Conservation (phyloP, 2,888 invertebrate genomes). For the Lithosia quadra region DNA sequence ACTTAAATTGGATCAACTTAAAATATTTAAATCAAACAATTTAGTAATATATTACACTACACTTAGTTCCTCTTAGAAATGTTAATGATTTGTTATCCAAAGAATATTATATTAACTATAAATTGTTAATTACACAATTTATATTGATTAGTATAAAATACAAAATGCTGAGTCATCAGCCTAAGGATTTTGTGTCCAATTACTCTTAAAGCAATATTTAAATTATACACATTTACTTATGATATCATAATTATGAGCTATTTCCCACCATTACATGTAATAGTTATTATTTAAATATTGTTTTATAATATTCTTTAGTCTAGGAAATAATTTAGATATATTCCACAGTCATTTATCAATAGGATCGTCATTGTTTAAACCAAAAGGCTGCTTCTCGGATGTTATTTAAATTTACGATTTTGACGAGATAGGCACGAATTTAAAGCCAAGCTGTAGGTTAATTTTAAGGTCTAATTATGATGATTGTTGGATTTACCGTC, state of each 20-base stretch:
- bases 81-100: constrained; percentile 85
- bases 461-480: constrained; percentile 81
- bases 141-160: constrained; percentile 74
- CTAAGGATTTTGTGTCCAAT: constrained; percentile 67
- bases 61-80: constrained; percentile 86
- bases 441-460: constrained; percentile 85
- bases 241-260: constrained; percentile 67
- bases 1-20: constrained; percentile 53
- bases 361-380: constrained; percentile 78
- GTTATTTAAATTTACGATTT: constrained; percentile 80
- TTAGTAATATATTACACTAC: constrained; percentile 63
- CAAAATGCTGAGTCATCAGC: constrained; percentile 60
- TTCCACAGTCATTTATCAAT: constrained; percentile 85
- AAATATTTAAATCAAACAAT: constrained; percentile 60
- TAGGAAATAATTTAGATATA: constrained; percentile 78
- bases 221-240: constrained; percentile 75
- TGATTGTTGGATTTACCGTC: constrained; percentile 85
- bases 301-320: constrained; percentile 80
- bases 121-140: constrained; percentile 76
- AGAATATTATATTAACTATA: constrained; percentile 82
- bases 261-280: constrained; percentile 83
- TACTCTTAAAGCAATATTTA: constrained; percentile 81
- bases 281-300: constrained; percentile 82
- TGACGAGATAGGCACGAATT: constrained; percentile 85
- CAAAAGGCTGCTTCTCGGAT: constrained; percentile 86